A percentile compares a stretch with the other conserved stretches of the same genome.
phyloP scores from a whole-genome alignment of 64 coral and sea anemone genomes.

The Catalaphyllia jardinei region DNA sequence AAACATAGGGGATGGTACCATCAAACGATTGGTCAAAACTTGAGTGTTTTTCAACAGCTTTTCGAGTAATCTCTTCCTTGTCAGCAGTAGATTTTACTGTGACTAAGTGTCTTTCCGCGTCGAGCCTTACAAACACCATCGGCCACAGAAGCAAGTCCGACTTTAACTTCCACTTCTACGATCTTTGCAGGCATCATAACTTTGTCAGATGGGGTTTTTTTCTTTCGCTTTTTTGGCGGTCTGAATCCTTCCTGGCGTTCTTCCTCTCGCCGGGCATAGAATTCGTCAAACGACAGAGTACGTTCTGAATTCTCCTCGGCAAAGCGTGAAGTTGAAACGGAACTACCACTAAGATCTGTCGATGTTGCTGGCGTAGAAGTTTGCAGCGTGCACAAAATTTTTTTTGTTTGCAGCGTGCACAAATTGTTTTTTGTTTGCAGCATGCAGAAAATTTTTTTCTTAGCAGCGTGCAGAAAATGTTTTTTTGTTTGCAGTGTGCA shows the following conservation, averaged over 20 bases:
- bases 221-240: slow-evolving; percentile 37
- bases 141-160: slow-evolving; percentile 46
- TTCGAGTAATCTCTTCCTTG: slow-evolving; percentile 54
- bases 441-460: too few relatives aligned
- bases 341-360: too few relatives aligned
- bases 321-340: too few relatives aligned
- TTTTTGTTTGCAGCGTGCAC: too few relatives aligned
- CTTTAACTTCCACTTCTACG: slow-evolving; percentile 67
- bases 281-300: too few relatives aligned
- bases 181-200: neutral
- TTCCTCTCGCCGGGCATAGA: slow-evolving; percentile 55
- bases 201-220: slow-evolving; percentile 6
- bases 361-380: too few relatives aligned
- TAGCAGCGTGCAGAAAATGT: too few relatives aligned
- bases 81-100: slow-evolving; percentile 37
- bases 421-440: too few relatives aligned
- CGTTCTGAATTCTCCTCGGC: too few relatives aligned
- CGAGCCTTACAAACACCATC: slow-evolving; percentile 57
- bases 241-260: neutral
- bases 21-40: slow-evolving; percentile 65
- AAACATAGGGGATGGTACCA: slow-evolving; percentile 17
- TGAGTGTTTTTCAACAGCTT: slow-evolving; percentile 44
- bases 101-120: slow-evolving; percentile 52
- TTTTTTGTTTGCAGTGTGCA: too few relatives aligned
- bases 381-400: too few relatives aligned